Base-by-base conservation (phyloP, 2,797 vertebrate species). In the Pelodytes ibericus region DNA sequence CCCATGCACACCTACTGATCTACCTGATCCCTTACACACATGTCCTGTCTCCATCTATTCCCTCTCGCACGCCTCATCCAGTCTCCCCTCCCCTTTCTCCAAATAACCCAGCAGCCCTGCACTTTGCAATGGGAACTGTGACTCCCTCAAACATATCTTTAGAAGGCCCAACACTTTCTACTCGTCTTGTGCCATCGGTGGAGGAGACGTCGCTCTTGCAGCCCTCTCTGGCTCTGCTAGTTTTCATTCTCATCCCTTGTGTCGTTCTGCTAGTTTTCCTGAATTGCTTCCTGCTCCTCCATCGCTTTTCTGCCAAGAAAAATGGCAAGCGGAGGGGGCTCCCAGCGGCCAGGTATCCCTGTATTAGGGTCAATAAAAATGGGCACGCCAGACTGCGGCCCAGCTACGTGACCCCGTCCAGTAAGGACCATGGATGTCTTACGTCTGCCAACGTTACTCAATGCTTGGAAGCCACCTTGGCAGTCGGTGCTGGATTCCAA, bases 261-360 rank as follows among this genome's bases (percentile, higher is more conserved):
- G 91, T 94, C 33, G 80, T 94, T 2, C 51, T 91, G 0, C 88
- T 95, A 73, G 84, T 93, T 0, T 82, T 94, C 66, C 81, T 95
- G 1, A 92, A 93, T 86, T 92, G 93, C 68, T 60, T 94, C 69
- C 87, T 94, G 74, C 81, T 94, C 77, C 89, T 87, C 0, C 91
- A 92, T 86, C 93, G 92, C 77, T 47, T 88, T 63, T 86, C 85
- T 0, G 82, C 82, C 81, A 70, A 71, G 57, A 84, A 56, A 58
- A 57, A 59, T 49, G 27, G 13, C 15, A 68, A 53, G 56, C 31
- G 70, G 31, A 60, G 64, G 51, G 44, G 41, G 25, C 20, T 3
- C 2, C 6, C 24, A 0, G 51, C 24, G 57, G 31, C 30, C 7
- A 53, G 81, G 82, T 16, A 41, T 11, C 15, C 57, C n/a, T n/a